These are phyloP conservation scores for Pemphigus obesinymphae DNA, from an alignment of 1,140 invertebrate species.

Conservation along the genomic window DNA sequence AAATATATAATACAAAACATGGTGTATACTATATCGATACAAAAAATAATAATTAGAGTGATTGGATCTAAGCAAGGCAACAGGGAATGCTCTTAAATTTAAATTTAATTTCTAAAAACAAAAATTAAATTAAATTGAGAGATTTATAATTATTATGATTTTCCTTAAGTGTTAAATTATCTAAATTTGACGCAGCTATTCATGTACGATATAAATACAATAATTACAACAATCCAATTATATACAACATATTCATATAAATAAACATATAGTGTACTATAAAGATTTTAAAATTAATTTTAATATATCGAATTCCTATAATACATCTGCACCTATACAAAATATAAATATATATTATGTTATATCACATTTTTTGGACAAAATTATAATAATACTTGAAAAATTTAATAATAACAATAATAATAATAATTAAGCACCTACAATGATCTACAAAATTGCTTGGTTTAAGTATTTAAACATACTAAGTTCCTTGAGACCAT, in stretches of 20 bases:
- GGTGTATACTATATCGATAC: not conserved
- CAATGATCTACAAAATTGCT: not conserved
- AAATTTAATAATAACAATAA: not conserved
- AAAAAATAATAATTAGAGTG: not conserved
- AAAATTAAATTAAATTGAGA: not conserved
- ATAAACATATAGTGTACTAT: not conserved
- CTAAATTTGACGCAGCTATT: not conserved
- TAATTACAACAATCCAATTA: not conserved
- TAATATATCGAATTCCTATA: not conserved
- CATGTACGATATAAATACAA: not conserved
- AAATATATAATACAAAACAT: not conserved
- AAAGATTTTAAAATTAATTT: not conserved
- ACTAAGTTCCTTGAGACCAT: constrained; percentile 29
- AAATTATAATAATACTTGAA: constrained; percentile 10
- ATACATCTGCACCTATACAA: not conserved
- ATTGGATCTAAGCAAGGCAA: not conserved
- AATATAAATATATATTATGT: no score
- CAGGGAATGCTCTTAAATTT: not conserved
- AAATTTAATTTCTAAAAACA: not conserved
- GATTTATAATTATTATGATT: not conserved
- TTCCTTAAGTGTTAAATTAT: not conserved
- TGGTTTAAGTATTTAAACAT: not conserved
- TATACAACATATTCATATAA: not conserved
- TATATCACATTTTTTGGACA: not conserved
- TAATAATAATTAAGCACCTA: not conserved